Percentiles rank a stretch among this genome's conserved stretches.
These are phyloP conservation scores for Semotilus atromaculatus DNA, from an alignment of 2,797 vertebrate genomes.

Conservation along the genomic window DNA sequence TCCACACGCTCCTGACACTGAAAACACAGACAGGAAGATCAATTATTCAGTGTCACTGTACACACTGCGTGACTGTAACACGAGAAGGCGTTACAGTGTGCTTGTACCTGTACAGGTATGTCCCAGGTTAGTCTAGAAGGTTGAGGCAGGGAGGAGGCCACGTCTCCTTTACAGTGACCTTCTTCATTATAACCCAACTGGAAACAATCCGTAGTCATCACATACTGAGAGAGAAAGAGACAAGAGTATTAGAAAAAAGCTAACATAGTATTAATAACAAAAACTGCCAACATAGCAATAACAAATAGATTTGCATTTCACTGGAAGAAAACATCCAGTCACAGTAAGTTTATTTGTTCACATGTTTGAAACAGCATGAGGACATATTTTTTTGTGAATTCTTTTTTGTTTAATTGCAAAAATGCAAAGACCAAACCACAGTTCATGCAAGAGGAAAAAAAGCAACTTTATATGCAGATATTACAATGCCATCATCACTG, in stretches of 20 bases:
- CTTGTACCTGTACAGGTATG: conserved; percentile 80
- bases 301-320: background rate
- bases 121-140: conserved; percentile 89
- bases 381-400: too few relatives aligned
- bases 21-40: background rate
- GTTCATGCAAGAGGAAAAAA: background rate
- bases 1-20: conserved; percentile 83
- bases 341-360: background rate
- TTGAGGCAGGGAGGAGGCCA: conserved; percentile 74
- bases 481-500: background rate
- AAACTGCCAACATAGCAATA: too few relatives aligned
- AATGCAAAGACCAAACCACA: background rate
- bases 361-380: background rate
- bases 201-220: conserved; percentile 86
- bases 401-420: background rate
- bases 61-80: background rate
- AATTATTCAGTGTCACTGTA: conserved; percentile 17
- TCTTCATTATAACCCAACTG: conserved; percentile 86
- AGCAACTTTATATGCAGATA: background rate
- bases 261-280: background rate
- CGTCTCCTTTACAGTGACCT: conserved; percentile 88
- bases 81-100: background rate
- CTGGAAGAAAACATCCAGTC: background rate
- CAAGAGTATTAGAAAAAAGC: background rate
- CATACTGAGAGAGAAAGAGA: conserved; percentile 75